Percentiles rank a stretch among this genome's conserved stretches.
Conservation (phyloP, 2,113 vertebrate species). For the Chauna torquata region DNA sequence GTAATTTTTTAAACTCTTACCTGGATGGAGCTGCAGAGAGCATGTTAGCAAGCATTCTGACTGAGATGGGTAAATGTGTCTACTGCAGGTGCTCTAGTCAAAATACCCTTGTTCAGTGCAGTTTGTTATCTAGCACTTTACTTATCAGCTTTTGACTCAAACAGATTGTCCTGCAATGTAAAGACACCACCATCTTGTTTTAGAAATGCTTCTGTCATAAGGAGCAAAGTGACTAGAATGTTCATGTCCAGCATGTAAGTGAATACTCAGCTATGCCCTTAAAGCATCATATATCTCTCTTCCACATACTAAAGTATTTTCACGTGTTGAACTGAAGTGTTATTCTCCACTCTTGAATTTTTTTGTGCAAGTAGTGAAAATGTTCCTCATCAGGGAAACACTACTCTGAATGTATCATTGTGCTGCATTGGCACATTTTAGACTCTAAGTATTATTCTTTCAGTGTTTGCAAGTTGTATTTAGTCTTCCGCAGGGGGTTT, state of each 20-base stretch:
- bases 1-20: background rate
- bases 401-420: background rate
- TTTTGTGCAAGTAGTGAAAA: background rate
- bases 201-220: slow-evolving; percentile 13
- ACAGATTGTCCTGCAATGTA: background rate
- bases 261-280: background rate
- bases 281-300: background rate
- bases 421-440: background rate
- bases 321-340: background rate
- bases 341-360: background rate
- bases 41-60: background rate
- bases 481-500: slow-evolving; percentile 34
- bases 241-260: background rate
- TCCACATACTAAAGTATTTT: background rate
- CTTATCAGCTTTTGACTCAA: slow-evolving; percentile 20
- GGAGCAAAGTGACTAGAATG: background rate
- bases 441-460: background rate
- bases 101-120: background rate
- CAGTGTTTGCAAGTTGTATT: background rate
- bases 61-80: background rate
- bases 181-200: background rate
- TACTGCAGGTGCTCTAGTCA: background rate
- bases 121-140: background rate
- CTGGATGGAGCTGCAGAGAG: background rate
- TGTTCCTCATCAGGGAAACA: background rate